Conservation (phyloP, 2,888 invertebrate genomes). For the Entomobrya proxima region DNA sequence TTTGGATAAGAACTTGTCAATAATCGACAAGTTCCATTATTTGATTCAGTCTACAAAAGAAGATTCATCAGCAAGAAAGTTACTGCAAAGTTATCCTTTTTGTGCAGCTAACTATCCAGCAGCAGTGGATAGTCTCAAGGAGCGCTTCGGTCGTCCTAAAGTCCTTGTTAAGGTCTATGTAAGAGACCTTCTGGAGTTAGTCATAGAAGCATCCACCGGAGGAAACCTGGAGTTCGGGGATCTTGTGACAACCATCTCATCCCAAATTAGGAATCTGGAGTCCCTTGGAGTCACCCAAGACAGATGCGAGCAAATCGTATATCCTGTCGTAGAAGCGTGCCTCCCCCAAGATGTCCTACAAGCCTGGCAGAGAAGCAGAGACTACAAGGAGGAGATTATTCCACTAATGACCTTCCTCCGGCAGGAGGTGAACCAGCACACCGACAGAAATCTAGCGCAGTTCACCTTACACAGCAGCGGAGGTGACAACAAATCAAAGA, state of each 20-base stretch:
- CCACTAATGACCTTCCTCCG: conserved; percentile 9
- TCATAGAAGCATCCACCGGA: background rate
- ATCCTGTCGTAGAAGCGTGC: conserved; percentile 47
- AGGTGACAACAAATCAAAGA: too few species aligned
- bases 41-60: conserved; percentile 1
- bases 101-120: background rate
- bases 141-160: conserved; percentile 24
- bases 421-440: background rate
- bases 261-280: conserved; percentile 45
- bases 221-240: background rate
- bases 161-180: conserved; percentile 49
- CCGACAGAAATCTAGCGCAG: background rate
- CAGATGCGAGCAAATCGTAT: conserved; percentile 12
- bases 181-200: conserved; percentile 30
- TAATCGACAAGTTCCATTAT: conserved; percentile 11
- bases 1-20: background rate
- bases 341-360: background rate
- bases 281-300: conserved; percentile 27
- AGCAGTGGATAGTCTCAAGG: conserved; percentile 12
- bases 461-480: background rate
- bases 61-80: background rate
- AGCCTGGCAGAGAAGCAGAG: conserved; percentile 72
- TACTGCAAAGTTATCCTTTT: conserved; percentile 5
- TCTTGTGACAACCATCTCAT: conserved; percentile 23
- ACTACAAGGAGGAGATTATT: conserved; percentile 24